Base-by-base conservation (phyloP, 1,140 invertebrate genomes). In the Drosophila sproati region DNA sequence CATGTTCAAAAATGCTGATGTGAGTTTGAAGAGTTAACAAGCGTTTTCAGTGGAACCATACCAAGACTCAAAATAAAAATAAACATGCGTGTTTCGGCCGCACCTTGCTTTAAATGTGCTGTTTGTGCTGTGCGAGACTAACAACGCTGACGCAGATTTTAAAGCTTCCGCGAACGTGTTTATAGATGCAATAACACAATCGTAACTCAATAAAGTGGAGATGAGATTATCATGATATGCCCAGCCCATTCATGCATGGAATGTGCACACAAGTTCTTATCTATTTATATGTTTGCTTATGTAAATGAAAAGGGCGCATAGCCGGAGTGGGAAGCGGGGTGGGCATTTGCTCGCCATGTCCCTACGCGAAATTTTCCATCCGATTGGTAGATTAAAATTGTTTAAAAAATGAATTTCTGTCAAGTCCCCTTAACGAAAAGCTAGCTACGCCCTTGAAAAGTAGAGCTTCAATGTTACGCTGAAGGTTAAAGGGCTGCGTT, bases 401-500 rank as follows among this genome's bases (percentile, higher is more conserved):
- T 20, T 20, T 20, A 20, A 20, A 39, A 39, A 39, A 39, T 39
- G 7, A 3, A 41, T 0, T 20, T 20, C 20, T n/a, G 39, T 7
- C 1, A 41, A 2, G 8, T 41, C 20, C 20, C 20, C 20, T 20
- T 20, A 20, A 20, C 20, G 20, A 20, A 20, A 20, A 20, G 20
- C 20, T 20, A 20, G 39, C 39, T 4, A 4, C n/a, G 5, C 51
- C 50, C 20, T 20, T 20, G 20, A 66, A 55, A 8, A 63, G 59
- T 34, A 39, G 47, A 62, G 35, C 37, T 61, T 87, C 80, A 87
- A 67, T 83, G 83, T 88, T 77, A 88, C 80, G 71, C 56, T 87
- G 69, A 87, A 89, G 85, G 83, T 82, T 69, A 75, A 75, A 64
- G 48, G 59, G 39, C 6, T 37, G 47, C 50, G 59, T 48, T 52